A percentile compares a stretch with the other conserved stretches of the same genome.
phyloP scores from a whole-genome alignment of 2,888 invertebrate species.

The Pheosia gnoma region DNA sequence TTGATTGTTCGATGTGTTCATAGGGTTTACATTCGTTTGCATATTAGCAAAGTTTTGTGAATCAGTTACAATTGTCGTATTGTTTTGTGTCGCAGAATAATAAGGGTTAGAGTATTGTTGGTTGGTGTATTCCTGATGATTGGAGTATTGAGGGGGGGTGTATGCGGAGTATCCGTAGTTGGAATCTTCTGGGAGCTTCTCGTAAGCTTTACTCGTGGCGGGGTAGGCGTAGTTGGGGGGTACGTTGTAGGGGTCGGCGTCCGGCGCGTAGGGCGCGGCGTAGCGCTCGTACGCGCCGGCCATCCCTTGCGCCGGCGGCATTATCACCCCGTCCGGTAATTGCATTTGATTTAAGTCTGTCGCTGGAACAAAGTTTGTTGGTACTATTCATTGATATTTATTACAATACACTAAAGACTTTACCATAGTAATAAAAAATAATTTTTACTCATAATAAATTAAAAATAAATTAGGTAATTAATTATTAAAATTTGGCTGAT shows the following conservation, averaged over 20 bases:
- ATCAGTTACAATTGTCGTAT: constrained; percentile 59
- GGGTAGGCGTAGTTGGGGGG: constrained; percentile 57
- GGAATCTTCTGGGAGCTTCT: constrained; percentile 56
- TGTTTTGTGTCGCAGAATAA: constrained; percentile 65
- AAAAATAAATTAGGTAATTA: too few species aligned
- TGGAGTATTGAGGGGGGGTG: constrained; percentile 66
- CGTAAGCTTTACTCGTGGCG: constrained; percentile 52
- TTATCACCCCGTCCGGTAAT: constrained; percentile 69
- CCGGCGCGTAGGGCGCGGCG: constrained; percentile 53
- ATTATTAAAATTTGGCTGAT: too few species aligned
- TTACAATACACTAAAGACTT: constrained; percentile 1
- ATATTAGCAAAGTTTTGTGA: constrained; percentile 47
- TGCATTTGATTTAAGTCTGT: constrained; percentile 66
- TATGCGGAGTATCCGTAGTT: constrained; percentile 64
- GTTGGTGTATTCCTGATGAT: constrained; percentile 48
- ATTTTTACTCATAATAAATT: too few species aligned
- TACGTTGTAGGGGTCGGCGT: constrained; percentile 52
- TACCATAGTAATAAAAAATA: too few species aligned
- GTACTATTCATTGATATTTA: background rate
- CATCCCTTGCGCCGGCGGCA: constrained; percentile 55
- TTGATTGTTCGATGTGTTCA: constrained; percentile 11
- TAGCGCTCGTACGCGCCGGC: constrained; percentile 62
- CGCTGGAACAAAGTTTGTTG: constrained; percentile 56
- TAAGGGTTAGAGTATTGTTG: constrained; percentile 69
- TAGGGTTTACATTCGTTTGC: constrained; percentile 41